Conservation (phyloP, 2,888 invertebrate genomes). For the Drosophila demipolita region DNA sequence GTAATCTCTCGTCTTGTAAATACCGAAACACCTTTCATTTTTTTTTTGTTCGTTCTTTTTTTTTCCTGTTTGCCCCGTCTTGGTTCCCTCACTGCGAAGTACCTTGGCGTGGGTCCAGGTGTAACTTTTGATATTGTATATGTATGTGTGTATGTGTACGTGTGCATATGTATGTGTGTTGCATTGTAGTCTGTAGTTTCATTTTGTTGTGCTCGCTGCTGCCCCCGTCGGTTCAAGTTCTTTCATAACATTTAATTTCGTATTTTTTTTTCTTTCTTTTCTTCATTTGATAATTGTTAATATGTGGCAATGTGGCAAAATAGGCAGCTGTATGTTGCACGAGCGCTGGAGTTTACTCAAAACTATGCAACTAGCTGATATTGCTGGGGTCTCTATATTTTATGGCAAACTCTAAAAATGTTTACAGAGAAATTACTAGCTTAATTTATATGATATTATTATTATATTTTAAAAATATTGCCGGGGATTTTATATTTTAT, state of each 20-base stretch:
- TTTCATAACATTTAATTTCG: constrained; percentile 69
- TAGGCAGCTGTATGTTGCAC: constrained; percentile 41
- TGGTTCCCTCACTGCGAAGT: constrained; percentile 26
- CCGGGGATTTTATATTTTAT: background rate
- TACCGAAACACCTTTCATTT: constrained; percentile 19
- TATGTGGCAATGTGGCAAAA: constrained; percentile 36
- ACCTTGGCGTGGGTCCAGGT: constrained; percentile 74
- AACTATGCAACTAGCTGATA: background rate
- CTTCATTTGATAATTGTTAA: constrained; percentile 48
- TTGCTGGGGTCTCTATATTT: background rate
- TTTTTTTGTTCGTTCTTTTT: constrained; percentile 1
- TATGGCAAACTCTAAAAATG: background rate
- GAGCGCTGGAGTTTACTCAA: background rate
- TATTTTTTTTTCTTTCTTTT: constrained; percentile 19
- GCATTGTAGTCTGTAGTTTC: constrained; percentile 44
- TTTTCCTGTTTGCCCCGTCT: constrained; percentile 2
- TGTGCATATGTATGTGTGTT: constrained; percentile 7
- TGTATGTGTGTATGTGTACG: background rate
- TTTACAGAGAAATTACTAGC: background rate
- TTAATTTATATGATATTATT: too few species aligned
- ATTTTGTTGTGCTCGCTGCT: constrained; percentile 34
- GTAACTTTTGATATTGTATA: constrained; percentile 64
- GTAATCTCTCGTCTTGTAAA: constrained; percentile 41
- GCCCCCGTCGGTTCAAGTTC: constrained; percentile 41
- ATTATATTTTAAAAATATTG: background rate